phyloP scores from a whole-genome alignment of 2,888 invertebrate genomes.

The Perithous albicinctus region DNA sequence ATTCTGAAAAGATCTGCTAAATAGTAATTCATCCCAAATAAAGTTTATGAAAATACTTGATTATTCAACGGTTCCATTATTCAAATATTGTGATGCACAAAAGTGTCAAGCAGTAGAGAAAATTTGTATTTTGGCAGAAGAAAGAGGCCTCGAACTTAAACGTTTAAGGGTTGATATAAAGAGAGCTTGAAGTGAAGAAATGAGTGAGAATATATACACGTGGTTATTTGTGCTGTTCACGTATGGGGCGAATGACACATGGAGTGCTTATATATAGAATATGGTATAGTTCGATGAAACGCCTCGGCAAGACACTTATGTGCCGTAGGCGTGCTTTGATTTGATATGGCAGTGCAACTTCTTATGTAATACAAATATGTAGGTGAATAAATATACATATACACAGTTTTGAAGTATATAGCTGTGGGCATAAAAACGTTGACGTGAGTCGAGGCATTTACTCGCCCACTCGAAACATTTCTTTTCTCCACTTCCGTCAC shows the following conservation, averaged over 20 bases:
- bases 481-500: neutral
- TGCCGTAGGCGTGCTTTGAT: slow-evolving; percentile 14
- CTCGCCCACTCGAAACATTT: slow-evolving; percentile 1
- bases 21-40: no score
- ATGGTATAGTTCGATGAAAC: slow-evolving; percentile 11
- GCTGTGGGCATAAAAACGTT: neutral
- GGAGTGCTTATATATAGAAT: slow-evolving; percentile 6
- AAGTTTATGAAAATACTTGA: no score
- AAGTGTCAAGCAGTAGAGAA: no score
- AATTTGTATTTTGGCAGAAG: no score
- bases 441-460: slow-evolving; percentile 1
- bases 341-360: slow-evolving; percentile 9
- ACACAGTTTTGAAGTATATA: neutral
- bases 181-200: neutral
- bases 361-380: slow-evolving; percentile 11
- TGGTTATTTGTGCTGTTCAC: neutral
- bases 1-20: no score
- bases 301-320: slow-evolving; percentile 4
- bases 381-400: neutral
- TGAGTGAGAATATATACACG: neutral
- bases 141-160: no score
- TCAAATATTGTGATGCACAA: no score
- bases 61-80: no score
- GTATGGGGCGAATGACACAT: slow-evolving; percentile 7
- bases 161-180: neutral